Conservation (phyloP, 1,140 invertebrate species). For the Drosophila lowei region DNA sequence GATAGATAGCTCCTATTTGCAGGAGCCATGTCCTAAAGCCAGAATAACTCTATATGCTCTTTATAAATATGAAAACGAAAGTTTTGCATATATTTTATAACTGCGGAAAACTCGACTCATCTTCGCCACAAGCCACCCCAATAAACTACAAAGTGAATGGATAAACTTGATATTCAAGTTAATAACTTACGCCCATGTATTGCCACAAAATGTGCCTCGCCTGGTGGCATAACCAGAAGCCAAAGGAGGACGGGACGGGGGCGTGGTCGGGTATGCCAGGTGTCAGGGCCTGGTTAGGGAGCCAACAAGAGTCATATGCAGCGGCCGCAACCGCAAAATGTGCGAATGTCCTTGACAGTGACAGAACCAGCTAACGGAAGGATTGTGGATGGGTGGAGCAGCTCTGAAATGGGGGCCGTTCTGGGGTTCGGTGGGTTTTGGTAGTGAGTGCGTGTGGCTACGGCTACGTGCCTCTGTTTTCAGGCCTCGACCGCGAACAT, state of each 20-base stretch:
- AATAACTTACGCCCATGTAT: slow-evolving; percentile 69
- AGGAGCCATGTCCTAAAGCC: too few species aligned
- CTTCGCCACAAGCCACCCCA: too few species aligned
- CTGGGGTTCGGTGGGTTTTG: slow-evolving; percentile 38
- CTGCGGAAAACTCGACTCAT: too few species aligned
- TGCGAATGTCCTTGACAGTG: slow-evolving; percentile 57
- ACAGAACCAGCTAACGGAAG: slow-evolving; percentile 27
- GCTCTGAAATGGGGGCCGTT: not conserved
- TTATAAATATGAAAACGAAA: too few species aligned
- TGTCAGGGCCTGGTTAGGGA: not conserved
- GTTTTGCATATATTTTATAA: too few species aligned
- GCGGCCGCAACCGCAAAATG: slow-evolving; percentile 64
- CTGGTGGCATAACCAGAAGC: not conserved
- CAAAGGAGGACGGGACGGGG: too few species aligned
- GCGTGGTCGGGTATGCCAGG: not conserved
- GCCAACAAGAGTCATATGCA: slow-evolving; percentile 49
- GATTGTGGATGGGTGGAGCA: slow-evolving; percentile 5
- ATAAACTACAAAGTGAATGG: not conserved
- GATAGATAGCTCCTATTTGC: too few species aligned
- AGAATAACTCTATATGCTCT: too few species aligned
- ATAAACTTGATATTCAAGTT: slow-evolving; percentile 40
- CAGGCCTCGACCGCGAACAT: slow-evolving; percentile 36
- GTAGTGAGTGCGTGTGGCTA: slow-evolving; percentile 39
- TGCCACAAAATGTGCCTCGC: slow-evolving; percentile 48
- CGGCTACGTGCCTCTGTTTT: slow-evolving; percentile 22